A percentile compares a stretch with the other conserved stretches of the same genome.
Evolutionary conservation across 2,888 invertebrate genomes (phyloP).

Genomic region (Mylabris sibirica): DNA sequence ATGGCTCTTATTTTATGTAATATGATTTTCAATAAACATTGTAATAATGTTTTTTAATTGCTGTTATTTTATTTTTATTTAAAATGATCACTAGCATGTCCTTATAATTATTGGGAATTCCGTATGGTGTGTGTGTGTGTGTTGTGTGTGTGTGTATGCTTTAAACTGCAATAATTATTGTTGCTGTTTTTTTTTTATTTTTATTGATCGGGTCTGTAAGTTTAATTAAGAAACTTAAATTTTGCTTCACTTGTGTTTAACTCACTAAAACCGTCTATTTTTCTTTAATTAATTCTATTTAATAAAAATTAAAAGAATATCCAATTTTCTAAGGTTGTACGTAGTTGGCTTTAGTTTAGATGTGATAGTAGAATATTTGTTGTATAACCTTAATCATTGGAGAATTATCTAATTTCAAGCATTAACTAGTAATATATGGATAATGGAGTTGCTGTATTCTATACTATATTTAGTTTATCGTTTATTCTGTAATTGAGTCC

Average conservation of each 20-base stretch:
- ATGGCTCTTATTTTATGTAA: conserved; percentile 58
- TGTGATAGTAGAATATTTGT: background rate
- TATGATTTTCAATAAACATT: conserved; percentile 60
- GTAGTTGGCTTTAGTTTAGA: background rate
- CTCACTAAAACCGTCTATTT: conserved; percentile 26
- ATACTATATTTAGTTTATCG: conserved; percentile 23
- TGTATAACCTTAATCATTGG: background rate
- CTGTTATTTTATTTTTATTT: conserved; percentile 54
- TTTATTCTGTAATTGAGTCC: conserved; percentile 7
- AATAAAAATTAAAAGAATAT: conserved; percentile 25
- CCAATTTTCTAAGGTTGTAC: background rate
- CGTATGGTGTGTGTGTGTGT: conserved; percentile 16
- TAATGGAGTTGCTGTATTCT: conserved; percentile 21
- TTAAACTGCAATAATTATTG: conserved; percentile 22
- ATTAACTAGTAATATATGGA: conserved; percentile 1
- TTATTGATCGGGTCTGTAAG: background rate
- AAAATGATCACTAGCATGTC: conserved; percentile 52
- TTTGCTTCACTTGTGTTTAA: conserved; percentile 27
- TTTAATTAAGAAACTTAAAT: conserved; percentile 21
- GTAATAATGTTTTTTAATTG: conserved; percentile 58
- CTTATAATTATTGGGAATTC: conserved; percentile 39
- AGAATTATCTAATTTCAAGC: background rate
- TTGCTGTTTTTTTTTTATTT: background rate
- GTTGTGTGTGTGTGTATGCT: conserved; percentile 9
- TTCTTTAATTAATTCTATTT: conserved; percentile 21